Evolutionary conservation across 2,797 vertebrate species (phyloP), one percentile per base, ranked within the genome.

Genomic region (Ibycter americanus): DNA sequence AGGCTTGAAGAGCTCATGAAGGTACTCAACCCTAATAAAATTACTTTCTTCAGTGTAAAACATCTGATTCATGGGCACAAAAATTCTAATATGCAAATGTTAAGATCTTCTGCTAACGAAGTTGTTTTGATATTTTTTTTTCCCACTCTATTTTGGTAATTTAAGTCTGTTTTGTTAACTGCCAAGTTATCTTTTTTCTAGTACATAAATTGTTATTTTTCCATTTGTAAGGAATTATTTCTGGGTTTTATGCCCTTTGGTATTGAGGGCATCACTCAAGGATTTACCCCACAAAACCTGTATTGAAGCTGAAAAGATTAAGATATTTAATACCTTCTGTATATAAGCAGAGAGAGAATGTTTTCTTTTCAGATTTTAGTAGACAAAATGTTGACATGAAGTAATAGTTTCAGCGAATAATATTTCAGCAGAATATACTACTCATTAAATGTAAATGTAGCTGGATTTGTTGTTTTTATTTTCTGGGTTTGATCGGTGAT

Each of bases 1-100:
- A 99, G 99, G 36, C 98, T 99, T 58, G 99, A 99, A 96, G 99
- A 99, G 94, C 98, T 99, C 34, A 98, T 99, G 96, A 99, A 99
- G 99, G 99, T 97, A 97, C 29, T 84, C 55, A 26, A 61, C 9
- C 11, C 5, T 58, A 17, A 67, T 77, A 46, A 72, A 85, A 65
- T 86, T 14, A 52, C 17, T 65, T 85, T 65, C n/a, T 93, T 6
- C n/a, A 20, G 65, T 47, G 7, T 82, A 56, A 86, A 79, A 58
- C 10, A 13, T 12, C 9, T 79, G 6, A 51, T 83, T 91, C 4
- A 2, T 22, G 5, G 36, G 11, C 49, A 74, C 20, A 74, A 13
- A 91, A 76, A 40, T 61, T 88, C 2, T 51, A 17, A 36, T 68
- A 13, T 25, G 17, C 20, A 38, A 13, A 8, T 78, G 15, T 56